A percentile compares a stretch with the other conserved stretches of the same genome.
These are phyloP conservation scores for Probaryconus sp. DNA, from an alignment of 1,140 invertebrate species.

Conservation along the genomic window DNA sequence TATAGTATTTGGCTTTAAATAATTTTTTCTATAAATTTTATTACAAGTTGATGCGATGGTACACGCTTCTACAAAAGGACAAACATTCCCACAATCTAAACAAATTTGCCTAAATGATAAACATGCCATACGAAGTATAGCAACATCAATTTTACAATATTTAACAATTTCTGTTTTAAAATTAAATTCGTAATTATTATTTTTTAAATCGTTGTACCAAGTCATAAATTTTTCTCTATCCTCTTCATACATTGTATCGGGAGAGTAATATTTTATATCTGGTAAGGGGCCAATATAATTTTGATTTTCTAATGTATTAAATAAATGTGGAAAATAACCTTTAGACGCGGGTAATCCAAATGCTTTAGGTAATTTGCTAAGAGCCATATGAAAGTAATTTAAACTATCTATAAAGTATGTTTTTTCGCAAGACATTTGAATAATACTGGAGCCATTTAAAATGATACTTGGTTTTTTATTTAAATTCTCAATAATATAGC, in stretches of 20 bases:
- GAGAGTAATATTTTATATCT: constrained; percentile 32
- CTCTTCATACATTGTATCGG: no score
- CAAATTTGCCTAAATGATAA: no score
- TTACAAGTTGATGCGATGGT: no score
- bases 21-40: no score
- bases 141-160: constrained; percentile 42
- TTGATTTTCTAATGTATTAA: constrained; percentile 56
- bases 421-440: constrained; percentile 34
- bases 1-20: no score
- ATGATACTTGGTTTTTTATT: constrained; percentile 36
- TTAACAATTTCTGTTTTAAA: constrained; percentile 24
- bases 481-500: constrained; percentile 40
- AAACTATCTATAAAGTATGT: constrained; percentile 61
- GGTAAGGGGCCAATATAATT: constrained; percentile 55
- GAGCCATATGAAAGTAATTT: constrained; percentile 63
- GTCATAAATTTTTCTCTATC: constrained; percentile 25
- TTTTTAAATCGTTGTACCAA: constrained; percentile 29
- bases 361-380: constrained; percentile 53
- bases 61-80: no score
- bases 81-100: no score
- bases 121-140: no score
- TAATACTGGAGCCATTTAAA: constrained; percentile 49
- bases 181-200: constrained; percentile 39
- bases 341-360: constrained; percentile 56
- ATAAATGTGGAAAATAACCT: constrained; percentile 61